Conservation (phyloP, 2,888 invertebrate genomes). For the Tubulanus polymorphus region DNA sequence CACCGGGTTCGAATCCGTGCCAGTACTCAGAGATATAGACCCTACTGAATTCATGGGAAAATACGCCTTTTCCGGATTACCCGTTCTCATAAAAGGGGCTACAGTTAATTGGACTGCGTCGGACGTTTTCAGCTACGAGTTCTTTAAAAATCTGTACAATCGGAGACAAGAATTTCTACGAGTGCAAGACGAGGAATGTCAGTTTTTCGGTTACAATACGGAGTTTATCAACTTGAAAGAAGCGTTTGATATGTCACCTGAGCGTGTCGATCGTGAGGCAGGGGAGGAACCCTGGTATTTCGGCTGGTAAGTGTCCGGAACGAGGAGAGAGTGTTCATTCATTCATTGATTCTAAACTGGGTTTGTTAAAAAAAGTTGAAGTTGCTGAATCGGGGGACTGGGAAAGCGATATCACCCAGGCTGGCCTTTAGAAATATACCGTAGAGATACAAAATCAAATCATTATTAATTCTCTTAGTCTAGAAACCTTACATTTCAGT, state of each 20-base stretch:
- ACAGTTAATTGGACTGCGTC: constrained; percentile 75
- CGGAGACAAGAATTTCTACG: constrained; percentile 63
- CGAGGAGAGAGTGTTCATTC: not conserved
- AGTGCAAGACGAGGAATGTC: constrained; percentile 74
- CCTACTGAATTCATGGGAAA: constrained; percentile 64
- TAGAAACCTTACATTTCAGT: too few relatives aligned
- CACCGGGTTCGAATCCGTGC: too few relatives aligned
- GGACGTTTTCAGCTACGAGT: constrained; percentile 46
- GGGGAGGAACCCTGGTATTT: constrained; percentile 79
- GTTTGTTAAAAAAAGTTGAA: too few relatives aligned
- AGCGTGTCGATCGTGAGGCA: constrained; percentile 62
- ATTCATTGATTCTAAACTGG: too few relatives aligned
- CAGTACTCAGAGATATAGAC: too few relatives aligned
- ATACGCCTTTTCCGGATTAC: constrained; percentile 74
- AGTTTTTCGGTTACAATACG: constrained; percentile 81
- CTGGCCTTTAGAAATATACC: too few relatives aligned
- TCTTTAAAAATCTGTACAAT: constrained; percentile 24
- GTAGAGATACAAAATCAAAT: too few relatives aligned
- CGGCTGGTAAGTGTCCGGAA: constrained; percentile 69
- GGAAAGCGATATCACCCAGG: too few relatives aligned
- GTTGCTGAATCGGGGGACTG: too few relatives aligned
- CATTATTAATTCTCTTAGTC: too few relatives aligned
- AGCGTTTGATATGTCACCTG: constrained; percentile 71
- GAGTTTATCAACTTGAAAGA: constrained; percentile 72
- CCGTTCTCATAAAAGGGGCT: constrained; percentile 74